Evolutionary conservation across 2,888 invertebrate species (phyloP), one percentile per base, ranked within the genome.

Genomic region (Portevinia maculata): DNA sequence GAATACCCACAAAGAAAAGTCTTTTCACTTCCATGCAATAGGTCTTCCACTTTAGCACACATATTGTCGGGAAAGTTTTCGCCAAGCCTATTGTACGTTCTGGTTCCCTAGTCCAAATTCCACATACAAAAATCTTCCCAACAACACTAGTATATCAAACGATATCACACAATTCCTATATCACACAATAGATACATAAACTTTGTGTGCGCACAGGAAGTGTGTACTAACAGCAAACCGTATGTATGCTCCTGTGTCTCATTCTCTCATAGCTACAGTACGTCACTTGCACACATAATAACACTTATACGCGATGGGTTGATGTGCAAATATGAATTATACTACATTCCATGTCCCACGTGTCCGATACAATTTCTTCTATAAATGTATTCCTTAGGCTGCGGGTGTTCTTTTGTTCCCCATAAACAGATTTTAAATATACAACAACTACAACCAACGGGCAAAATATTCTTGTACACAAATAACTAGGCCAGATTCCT

Each of bases 61-160:
- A 19, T 57, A 34, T 57, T 65, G 32, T 52, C 7, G 15, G 28
- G 11, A 39, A 55, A 28, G 32, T 7, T 28, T 37, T 6, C 8
- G 32, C 5, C 24, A 28, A 44, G 65, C 76, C 71, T 78, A 37
- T 62, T 55, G 19, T 41, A 41, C 15, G 11, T 83, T 62, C 76
- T 83, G 83, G 55, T 57, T 19, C 13, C 83, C 83, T 37, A 73
- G 71, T 73, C 55, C 7, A 57, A 78, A 57, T 67, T 78, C 60
- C 71, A 67, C 71, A 83, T 83, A 83, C 83, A 83, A 73, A 83
- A 76, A 78, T 78, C 83, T 55, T 73, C 41, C 34, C 76, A 76
- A 83, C 76, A 71, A 81, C 76, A 76, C 76, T 21, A 67, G 48
- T 39, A 48, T 67, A 65, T 60, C 60, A 65, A 71, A 44, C 41